These are phyloP conservation scores for Tetramorium simillimum DNA, from an alignment of 1,140 invertebrate genomes.

Conservation along the genomic window DNA sequence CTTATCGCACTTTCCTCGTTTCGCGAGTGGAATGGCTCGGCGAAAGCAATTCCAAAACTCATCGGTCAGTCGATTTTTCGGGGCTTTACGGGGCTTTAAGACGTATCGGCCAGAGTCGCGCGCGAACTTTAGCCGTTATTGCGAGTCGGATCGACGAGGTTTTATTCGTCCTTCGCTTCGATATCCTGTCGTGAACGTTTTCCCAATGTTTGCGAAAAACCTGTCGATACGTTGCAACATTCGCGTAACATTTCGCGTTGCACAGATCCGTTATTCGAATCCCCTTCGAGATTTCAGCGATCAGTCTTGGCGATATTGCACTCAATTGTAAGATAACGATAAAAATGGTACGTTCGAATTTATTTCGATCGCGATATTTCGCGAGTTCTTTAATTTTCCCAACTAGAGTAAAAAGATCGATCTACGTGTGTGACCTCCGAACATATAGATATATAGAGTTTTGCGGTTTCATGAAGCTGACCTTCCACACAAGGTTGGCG, in stretches of 20 bases:
- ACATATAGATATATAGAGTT: slow-evolving; percentile 30
- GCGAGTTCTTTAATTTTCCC: slow-evolving; percentile 21
- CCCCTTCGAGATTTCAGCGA: slow-evolving; percentile 5
- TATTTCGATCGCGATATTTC: slow-evolving; percentile 22
- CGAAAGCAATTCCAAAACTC: slow-evolving; percentile 39
- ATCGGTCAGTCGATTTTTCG: slow-evolving; percentile 56
- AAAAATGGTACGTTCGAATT: not conserved
- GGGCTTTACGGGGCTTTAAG: slow-evolving; percentile 30
- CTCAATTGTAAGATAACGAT: not conserved
- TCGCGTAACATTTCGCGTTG: not conserved
- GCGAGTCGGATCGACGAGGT: not conserved
- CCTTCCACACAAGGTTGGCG: slow-evolving; percentile 24
- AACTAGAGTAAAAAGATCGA: slow-evolving; percentile 43
- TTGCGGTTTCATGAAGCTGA: slow-evolving; percentile 55
- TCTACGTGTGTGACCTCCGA: not conserved
- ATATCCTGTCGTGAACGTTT: slow-evolving; percentile 20
- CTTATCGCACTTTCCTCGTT: slow-evolving; percentile 25
- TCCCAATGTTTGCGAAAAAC: not conserved
- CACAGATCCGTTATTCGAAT: not conserved
- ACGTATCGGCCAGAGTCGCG: slow-evolving; percentile 20
- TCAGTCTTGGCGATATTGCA: not conserved
- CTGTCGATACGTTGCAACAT: slow-evolving; percentile 11
- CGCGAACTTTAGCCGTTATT: slow-evolving; percentile 16
- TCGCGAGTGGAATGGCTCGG: not conserved
- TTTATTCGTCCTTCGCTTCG: not conserved